A percentile compares a stretch with the other conserved stretches of the same genome.
phyloP scores from a whole-genome alignment of 2,113 vertebrate species.

The cat (Felis catus) region DNA sequence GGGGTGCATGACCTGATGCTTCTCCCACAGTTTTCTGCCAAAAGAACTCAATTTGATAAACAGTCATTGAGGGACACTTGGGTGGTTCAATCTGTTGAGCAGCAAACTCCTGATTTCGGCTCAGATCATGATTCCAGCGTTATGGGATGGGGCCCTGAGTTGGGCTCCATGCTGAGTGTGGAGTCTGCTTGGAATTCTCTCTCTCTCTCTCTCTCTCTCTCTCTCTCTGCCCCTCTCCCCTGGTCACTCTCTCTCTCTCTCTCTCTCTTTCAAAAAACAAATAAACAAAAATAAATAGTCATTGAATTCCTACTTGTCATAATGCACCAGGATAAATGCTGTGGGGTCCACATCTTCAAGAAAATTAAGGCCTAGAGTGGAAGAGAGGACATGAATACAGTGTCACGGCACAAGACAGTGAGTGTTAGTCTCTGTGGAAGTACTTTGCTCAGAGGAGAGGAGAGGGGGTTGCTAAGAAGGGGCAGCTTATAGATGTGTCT shows the following conservation, averaged over 20 bases:
- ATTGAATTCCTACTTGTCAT: background rate
- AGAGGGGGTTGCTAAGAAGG: background rate
- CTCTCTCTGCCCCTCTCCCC: too few species aligned
- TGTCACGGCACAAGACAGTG: background rate
- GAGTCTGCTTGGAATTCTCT: too few species aligned
- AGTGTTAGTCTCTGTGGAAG: background rate
- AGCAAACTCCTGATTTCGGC: too few species aligned
- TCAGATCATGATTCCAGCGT: too few species aligned
- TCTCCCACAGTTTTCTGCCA: constrained; percentile 23
- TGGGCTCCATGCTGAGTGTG: too few species aligned
- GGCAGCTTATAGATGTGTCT: background rate
- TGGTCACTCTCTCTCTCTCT: too few species aligned
- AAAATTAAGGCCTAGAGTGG: background rate
- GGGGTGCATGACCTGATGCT: background rate
- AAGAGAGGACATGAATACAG: background rate
- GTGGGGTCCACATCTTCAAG: background rate
- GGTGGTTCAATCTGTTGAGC: too few species aligned
- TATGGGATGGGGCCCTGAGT: too few species aligned
- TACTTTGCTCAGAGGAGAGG: background rate
- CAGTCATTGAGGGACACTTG: background rate
- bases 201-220: too few species aligned
- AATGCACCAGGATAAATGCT: background rate
- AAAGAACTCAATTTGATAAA: constrained; percentile 55
- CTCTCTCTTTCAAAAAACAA: too few species aligned
- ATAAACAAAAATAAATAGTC: background rate